Base-by-base conservation (phyloP, 2,113 vertebrate genomes). In the Caloenas nicobarica region DNA sequence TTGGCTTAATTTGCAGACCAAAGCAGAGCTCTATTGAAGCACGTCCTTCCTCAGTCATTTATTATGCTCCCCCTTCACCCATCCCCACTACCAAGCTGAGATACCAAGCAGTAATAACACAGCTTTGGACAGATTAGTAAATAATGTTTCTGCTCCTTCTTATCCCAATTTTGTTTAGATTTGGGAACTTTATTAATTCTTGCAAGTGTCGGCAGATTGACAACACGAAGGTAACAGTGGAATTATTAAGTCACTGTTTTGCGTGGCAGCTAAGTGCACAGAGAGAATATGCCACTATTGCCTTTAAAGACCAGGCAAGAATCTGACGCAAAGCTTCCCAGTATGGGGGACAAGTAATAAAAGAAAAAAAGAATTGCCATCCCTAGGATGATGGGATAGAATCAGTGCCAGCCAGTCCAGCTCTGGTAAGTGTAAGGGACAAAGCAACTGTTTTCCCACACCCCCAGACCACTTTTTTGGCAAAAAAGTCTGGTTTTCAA, bases 1-100 rank as follows among this genome's bases (percentile, higher is more conserved):
- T 97, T 97, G 89, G 88, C 68, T 96, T 95, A 91, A 93, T 94
- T 91, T 96, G 89, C 88, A 96, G 95, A 97, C 91, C 91, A 97
- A 97, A 96, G 95, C 89, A 83, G 84, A 94, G 66, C 87, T 94
- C 88, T 94, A 65, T 69, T 1, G 40, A 95, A 94, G 91, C 96
- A 96, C 62, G 48, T 96, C 94, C 88, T 93, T 96, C 93, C 91
- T 86, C 57, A 86, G 92, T 48, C 94, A 97, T 97, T 96, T 93
- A 94, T 97, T 96, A 95, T 58, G 50, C 50, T 88, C 29, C 23
- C 77, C 86, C 81, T 84, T 81, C 87, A 80, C 53, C 53, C 21
- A 58, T 18, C 51, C 61, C 53, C 69, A 80, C 70, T 79, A 46
- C 66, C 53, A 29, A 95, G 44, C 70, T 66, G 72, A 95, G 89